Base-by-base conservation (phyloP, 2,888 invertebrate species). In the Perizoma affinitatum region DNA sequence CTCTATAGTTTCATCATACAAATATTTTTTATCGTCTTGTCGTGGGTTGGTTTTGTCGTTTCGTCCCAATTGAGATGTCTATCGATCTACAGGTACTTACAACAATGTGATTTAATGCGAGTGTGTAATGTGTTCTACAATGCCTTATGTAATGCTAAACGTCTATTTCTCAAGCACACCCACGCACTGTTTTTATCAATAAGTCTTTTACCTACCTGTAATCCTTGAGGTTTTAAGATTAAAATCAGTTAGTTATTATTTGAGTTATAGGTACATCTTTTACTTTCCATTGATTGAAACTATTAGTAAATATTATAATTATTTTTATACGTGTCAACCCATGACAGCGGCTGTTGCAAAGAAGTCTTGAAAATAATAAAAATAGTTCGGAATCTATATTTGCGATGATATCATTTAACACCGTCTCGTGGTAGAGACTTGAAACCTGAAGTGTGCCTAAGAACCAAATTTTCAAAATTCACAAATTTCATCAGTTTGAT, bases 101-200 rank as follows among this genome's bases (percentile, higher is more conserved):
- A 60, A 62, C 54, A 63, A 62, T 63, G 62, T 62, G 57, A 59
- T 56, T 49, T 56, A 52, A 55, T 55, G 55, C 7, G 50, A 33
- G 47, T 64, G 49, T 63, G 65, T 63, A 63, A 62, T n/a, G n/a
- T 65, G 59, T 61, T 66, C 54, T 65, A 69, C 67, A 67, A 65
- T 69, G 47, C 51, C 5, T 65, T 69, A 64, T 58, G 63, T 63
- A 66, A 66, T 33, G 22, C 43, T 6, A 40, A 43, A 51, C 43
- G 45, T 44, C 60, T 62, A 45, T 63, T 67, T 62, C 65, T 60
- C 49, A 62, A 61, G 54, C 54, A 46, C 55, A 42, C 69, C 69
- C 58, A 67, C 64, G 57, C 56, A 43, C 50, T 44, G 48, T 42
- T 63, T 47, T 58, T 67, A 67, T 62, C 61, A 58, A 63, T 56